A percentile compares a stretch with the other conserved stretches of the same genome.
These are phyloP conservation scores for Therioaphis trifolii DNA, from an alignment of 2,888 invertebrate genomes.

Conservation along the genomic window DNA sequence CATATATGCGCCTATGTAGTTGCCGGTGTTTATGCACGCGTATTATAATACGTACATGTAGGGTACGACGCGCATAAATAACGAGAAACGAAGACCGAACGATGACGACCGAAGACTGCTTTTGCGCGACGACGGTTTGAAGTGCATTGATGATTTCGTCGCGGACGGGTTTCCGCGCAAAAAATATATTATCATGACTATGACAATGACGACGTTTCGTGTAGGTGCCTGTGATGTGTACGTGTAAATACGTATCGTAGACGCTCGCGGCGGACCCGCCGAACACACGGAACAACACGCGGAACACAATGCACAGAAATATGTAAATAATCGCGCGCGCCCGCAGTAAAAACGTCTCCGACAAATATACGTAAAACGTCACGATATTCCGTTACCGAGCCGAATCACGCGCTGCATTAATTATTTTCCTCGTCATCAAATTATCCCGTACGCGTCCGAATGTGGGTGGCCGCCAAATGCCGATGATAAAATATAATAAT, in stretches of 20 bases:
- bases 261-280: background rate
- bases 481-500: background rate
- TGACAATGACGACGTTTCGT: background rate
- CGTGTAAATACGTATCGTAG: background rate
- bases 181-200: too few relatives aligned
- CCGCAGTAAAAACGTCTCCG: slow-evolving; percentile 33
- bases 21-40: too few relatives aligned
- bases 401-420: slow-evolving; percentile 14
- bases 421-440: background rate
- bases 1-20: background rate
- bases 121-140: slow-evolving; percentile 28
- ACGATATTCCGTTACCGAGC: slow-evolving; percentile 40
- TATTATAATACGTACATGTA: background rate
- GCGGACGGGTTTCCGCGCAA: slow-evolving; percentile 7
- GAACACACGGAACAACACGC: too few relatives aligned
- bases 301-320: background rate
- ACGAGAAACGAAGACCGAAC: too few relatives aligned
- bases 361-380: slow-evolving; percentile 24
- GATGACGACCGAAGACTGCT: background rate
- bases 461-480: background rate
- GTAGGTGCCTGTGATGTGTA: too few relatives aligned
- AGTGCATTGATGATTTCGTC: slow-evolving; percentile 38
- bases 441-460: background rate
- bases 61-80: too few relatives aligned
- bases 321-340: slow-evolving; percentile 19